Percentiles rank a stretch among this genome's conserved stretches.
Evolutionary conservation across 2,113 vertebrate genomes (phyloP).

Genomic region (Mormyrus lacerda): DNA sequence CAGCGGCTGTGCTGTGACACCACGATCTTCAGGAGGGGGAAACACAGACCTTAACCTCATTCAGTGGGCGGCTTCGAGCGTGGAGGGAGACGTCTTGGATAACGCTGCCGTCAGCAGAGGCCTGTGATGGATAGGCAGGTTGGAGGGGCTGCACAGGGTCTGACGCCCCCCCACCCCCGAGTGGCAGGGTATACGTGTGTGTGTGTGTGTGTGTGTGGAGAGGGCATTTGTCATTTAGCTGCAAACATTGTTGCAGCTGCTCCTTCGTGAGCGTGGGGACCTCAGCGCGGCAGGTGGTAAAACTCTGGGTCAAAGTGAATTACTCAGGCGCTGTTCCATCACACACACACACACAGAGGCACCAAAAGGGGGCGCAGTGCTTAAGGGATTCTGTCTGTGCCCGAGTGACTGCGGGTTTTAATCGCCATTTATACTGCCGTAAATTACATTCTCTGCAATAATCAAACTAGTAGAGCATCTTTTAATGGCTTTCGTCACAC

Average conservation of each 20-base stretch:
- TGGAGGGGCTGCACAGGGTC: slow-evolving; percentile 19
- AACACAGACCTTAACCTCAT: background rate
- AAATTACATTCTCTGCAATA: background rate
- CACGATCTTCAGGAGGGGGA: background rate
- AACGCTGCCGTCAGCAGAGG: slow-evolving; percentile 20
- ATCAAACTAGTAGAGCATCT: background rate
- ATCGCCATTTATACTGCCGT: background rate
- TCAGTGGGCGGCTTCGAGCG: background rate
- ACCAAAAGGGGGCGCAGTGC: background rate
- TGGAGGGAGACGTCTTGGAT: slow-evolving; percentile 2
- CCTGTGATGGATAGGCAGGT: slow-evolving; percentile 26
- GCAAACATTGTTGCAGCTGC: background rate
- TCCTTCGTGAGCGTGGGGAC: background rate
- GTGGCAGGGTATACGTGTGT: slow-evolving; percentile 5
- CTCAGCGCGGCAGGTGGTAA: background rate
- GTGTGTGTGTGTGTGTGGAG: slow-evolving; percentile 2
- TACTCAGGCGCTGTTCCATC: background rate
- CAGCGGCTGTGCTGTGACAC: background rate
- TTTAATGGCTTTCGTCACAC: background rate
- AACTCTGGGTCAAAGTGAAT: background rate
- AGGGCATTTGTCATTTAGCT: slow-evolving; percentile 28
- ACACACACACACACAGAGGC: background rate
- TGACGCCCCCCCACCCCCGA: background rate
- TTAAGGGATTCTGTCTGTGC: background rate
- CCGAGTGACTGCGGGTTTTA: background rate